These are phyloP conservation scores for Cacoxenus indagator DNA, from an alignment of 2,888 invertebrate species.

Conservation along the genomic window DNA sequence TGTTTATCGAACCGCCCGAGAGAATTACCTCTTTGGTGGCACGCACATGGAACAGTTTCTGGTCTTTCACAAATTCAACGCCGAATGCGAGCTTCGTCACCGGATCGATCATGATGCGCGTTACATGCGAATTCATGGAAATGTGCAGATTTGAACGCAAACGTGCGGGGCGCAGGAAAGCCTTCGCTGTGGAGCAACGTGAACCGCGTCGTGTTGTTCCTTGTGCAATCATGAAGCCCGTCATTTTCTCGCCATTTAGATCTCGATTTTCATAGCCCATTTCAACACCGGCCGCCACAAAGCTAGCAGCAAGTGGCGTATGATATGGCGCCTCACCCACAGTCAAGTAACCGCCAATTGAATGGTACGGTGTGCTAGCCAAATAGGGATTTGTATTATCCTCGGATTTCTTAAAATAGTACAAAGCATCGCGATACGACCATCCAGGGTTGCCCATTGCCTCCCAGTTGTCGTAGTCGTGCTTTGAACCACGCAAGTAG, in stretches of 20 bases:
- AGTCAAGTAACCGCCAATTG: conserved; percentile 85
- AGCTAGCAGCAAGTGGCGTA: conserved; percentile 85
- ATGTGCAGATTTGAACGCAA: conserved; percentile 87
- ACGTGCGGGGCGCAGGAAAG: conserved; percentile 85
- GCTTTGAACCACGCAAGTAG: conserved; percentile 88
- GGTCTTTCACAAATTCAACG: conserved; percentile 83
- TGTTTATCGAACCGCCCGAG: conserved; percentile 92
- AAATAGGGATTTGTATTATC: conserved; percentile 90
- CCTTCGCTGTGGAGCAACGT: conserved; percentile 90
- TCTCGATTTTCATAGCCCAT: conserved; percentile 90
- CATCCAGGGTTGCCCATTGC: conserved; percentile 88
- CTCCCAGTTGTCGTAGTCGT: conserved; percentile 93
- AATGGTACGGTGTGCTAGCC: conserved; percentile 83
- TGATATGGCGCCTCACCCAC: conserved; percentile 89
- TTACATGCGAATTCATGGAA: conserved; percentile 85
- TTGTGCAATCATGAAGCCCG: conserved; percentile 92
- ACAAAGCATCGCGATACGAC: conserved; percentile 83
- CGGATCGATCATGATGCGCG: conserved; percentile 81
- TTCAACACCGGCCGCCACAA: conserved; percentile 86
- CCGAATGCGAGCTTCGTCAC: conserved; percentile 84
- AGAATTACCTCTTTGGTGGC: conserved; percentile 90
- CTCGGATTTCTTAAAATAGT: conserved; percentile 92
- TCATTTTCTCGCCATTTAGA: conserved; percentile 87
- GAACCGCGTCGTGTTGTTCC: conserved; percentile 84
- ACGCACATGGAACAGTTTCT: conserved; percentile 79